phyloP scores from a whole-genome alignment of 2,888 invertebrate genomes.

The Galeopsomyia nigrocyanea region DNA sequence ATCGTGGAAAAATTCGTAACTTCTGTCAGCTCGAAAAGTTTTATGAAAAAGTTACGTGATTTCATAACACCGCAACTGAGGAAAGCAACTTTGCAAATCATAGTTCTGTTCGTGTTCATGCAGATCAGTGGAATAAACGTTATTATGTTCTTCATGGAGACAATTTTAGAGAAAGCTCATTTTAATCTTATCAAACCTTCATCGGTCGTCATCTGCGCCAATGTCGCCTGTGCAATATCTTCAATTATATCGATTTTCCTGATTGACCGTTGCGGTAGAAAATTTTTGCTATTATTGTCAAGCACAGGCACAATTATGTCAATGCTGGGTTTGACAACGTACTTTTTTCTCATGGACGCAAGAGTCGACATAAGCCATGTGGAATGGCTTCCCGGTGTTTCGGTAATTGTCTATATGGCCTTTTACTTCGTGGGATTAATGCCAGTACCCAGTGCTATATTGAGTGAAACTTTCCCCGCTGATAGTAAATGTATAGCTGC shows the following conservation, averaged over 20 bases:
- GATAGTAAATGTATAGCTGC: conserved; percentile 57
- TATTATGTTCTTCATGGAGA: conserved; percentile 61
- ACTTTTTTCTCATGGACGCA: conserved; percentile 50
- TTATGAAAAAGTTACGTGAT: conserved; percentile 20
- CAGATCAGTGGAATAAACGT: conserved; percentile 60
- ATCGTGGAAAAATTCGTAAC: conserved; percentile 36
- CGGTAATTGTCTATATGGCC: conserved; percentile 31
- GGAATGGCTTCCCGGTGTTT: conserved; percentile 28
- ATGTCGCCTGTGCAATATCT: conserved; percentile 51
- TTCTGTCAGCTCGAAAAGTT: neutral
- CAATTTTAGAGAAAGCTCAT: conserved; percentile 54
- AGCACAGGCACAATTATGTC: conserved; percentile 54
- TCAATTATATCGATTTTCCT: conserved; percentile 54
- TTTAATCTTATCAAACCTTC: conserved; percentile 56
- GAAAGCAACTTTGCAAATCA: conserved; percentile 55
- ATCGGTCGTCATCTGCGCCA: conserved; percentile 58
- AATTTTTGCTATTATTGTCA: conserved; percentile 55
- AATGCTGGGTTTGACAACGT: conserved; percentile 35
- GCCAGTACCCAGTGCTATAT: conserved; percentile 56
- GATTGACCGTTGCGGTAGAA: conserved; percentile 62
- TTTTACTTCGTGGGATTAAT: conserved; percentile 46
- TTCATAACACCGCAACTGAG: conserved; percentile 17
- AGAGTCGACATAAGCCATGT: neutral
- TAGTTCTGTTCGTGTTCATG: conserved; percentile 55
- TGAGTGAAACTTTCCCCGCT: conserved; percentile 59